Conservation (phyloP, 1,140 invertebrate genomes). For the Drosophila pectinifera region DNA sequence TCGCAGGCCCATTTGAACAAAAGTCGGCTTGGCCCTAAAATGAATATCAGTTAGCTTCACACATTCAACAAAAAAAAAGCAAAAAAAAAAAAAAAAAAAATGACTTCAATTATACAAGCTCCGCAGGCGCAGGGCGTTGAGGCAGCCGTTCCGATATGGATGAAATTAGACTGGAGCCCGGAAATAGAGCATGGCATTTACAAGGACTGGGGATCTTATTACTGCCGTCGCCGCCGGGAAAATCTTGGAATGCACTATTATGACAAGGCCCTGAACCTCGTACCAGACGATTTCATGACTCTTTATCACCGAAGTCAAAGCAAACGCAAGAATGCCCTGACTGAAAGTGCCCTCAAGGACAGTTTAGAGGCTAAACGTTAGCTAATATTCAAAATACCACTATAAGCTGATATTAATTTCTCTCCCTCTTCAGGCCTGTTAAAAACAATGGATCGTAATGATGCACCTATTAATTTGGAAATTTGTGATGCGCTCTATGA, state of each 20-base stretch:
- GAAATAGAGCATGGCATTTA: constrained; percentile 70
- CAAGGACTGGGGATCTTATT: constrained; percentile 74
- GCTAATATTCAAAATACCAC: not conserved
- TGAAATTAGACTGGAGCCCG: constrained; percentile 68
- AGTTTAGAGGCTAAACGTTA: constrained; percentile 54
- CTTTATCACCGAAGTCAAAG: constrained; percentile 65
- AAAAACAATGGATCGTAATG: not conserved
- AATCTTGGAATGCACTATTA: constrained; percentile 66
- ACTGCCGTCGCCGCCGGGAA: constrained; percentile 56
- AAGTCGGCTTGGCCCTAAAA: not conserved
- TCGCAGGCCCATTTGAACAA: constrained; percentile 1
- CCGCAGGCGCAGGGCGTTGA: constrained; percentile 28
- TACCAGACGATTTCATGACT: constrained; percentile 47
- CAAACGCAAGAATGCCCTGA: constrained; percentile 57
- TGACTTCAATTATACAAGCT: constrained; percentile 28
- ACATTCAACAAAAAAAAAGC: constrained; percentile 13
- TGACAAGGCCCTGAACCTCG: constrained; percentile 59
- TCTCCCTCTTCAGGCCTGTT: constrained; percentile 21
- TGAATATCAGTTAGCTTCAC: constrained; percentile 1
- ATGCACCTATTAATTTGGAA: constrained; percentile 60
- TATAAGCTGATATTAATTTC: not conserved
- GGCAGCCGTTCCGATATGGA: constrained; percentile 50
- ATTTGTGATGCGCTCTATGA: constrained; percentile 72
- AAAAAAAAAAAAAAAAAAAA: constrained; percentile 16
- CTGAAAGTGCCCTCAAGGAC: constrained; percentile 53